Base-by-base conservation (phyloP, 2,797 vertebrate genomes). In the Sebastes iracundus region DNA sequence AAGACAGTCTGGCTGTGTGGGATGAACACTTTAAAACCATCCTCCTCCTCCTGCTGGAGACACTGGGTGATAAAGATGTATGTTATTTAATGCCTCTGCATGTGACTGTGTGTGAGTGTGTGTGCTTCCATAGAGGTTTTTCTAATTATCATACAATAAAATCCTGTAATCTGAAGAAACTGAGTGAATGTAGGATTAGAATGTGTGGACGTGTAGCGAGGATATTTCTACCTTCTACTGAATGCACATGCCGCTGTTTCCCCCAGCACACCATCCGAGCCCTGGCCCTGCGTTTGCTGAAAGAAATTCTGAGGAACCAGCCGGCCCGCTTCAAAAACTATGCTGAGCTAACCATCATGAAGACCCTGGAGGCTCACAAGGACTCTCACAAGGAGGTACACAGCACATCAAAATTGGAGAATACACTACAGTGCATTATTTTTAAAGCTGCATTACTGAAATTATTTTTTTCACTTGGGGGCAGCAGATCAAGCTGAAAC, bases 1-100 rank as follows among this genome's bases (percentile, higher is more conserved):
- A 99, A 66, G 98, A 99, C 95, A 99, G 95, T 86, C 87, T 96
- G 3, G 97, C 97, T 2, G 98, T 99, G 68, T 99, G 98, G 98
- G 98, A 99, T 22, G 98, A 99, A 62, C 98, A 99, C 93, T 99
- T 99, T 85, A 99, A 99, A 94, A 99, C 98, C 69, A 97, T 99
- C 91, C 95, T 99, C 30, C 97, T 99, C 14, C 95, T 99, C 52
- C 95, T 99, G 82, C 95, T 99, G 90, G 99, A 99, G 93, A 99
- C 98, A 0, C 97, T 99, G n/a, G 97, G 98, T 16, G 99, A 99
- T 90, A 99, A 98, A 96, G 99, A 99, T 12, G 99, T 95, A 86
- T 0, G 92, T 70, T 5, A 9, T 4, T 25, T 62, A 4, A 23
- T 23, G 23, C 0, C 18, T 46, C 33, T 58, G 9, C 1, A 5